These are phyloP conservation scores for Pangasius djambal DNA, from an alignment of 2,797 vertebrate genomes.

Conservation along the genomic window DNA sequence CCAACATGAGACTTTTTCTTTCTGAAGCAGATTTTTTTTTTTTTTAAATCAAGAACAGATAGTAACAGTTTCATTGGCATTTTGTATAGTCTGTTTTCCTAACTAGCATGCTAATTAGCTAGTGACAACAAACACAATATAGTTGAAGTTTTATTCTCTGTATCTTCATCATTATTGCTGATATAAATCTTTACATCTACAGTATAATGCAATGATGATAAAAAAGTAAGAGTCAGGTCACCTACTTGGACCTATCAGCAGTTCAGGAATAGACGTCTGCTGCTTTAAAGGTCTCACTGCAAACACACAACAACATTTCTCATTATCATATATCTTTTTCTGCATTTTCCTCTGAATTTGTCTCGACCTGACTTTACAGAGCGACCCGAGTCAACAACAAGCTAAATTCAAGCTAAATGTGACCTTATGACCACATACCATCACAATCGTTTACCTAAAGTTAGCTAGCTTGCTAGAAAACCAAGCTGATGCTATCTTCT, in stretches of 20 bases:
- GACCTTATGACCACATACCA: too few relatives aligned
- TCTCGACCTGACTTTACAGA: background rate
- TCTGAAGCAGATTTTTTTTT: background rate
- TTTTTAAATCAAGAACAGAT: background rate
- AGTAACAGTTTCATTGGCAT: background rate
- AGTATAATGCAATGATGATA: background rate
- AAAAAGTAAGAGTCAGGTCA: background rate
- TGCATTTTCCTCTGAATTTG: background rate
- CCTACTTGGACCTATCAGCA: slow-evolving; percentile 24
- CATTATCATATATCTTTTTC: background rate
- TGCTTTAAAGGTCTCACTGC: background rate
- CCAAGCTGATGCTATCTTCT: background rate
- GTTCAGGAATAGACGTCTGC: background rate
- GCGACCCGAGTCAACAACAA: background rate
- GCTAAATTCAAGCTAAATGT: background rate
- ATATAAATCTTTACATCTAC: background rate
- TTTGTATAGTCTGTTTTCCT: background rate
- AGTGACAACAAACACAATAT: background rate
- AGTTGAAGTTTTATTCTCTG: background rate
- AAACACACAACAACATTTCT: background rate
- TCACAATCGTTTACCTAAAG: background rate
- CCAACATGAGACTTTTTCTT: background rate
- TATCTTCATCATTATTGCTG: background rate
- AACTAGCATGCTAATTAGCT: background rate
- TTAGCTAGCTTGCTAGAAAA: too few relatives aligned